Conservation (phyloP, 2,113 vertebrate genomes). For the Potamarius usumacintae region DNA sequence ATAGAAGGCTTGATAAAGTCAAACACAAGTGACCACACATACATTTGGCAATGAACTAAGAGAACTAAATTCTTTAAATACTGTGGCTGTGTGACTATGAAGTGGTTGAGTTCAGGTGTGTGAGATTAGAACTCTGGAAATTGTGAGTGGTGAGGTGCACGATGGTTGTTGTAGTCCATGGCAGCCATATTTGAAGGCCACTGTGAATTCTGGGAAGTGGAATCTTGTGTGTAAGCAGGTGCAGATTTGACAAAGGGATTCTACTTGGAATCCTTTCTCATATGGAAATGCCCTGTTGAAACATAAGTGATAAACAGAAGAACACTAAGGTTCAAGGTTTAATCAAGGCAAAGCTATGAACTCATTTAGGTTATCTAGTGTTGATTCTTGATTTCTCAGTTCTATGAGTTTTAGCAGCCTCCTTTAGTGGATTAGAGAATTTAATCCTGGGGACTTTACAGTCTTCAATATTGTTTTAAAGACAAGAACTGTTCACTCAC, state of each 20-base stretch:
- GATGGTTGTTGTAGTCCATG: too few relatives aligned
- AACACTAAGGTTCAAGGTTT: neutral
- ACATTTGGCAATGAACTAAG: too few relatives aligned
- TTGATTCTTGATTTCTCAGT: neutral
- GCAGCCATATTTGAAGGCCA: too few relatives aligned
- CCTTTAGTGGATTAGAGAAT: neutral
- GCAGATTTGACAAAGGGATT: neutral
- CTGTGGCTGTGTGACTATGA: too few relatives aligned
- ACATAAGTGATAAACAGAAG: neutral
- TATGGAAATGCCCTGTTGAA: neutral
- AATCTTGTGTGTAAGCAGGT: too few relatives aligned
- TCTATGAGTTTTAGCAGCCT: neutral
- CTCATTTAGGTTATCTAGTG: neutral
- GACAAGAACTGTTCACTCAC: conserved; percentile 8
- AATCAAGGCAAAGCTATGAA: neutral
- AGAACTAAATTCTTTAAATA: too few relatives aligned
- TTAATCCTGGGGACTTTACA: neutral
- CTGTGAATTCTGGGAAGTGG: too few relatives aligned
- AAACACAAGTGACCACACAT: too few relatives aligned
- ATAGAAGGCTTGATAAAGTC: too few relatives aligned
- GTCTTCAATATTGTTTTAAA: neutral
- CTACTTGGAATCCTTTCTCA: neutral
- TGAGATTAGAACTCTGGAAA: too few relatives aligned
- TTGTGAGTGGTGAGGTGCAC: too few relatives aligned
- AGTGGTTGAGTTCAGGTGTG: too few relatives aligned